These are phyloP conservation scores for Ormyrus rosae DNA, from an alignment of 2,888 invertebrate species.

Conservation along the genomic window DNA sequence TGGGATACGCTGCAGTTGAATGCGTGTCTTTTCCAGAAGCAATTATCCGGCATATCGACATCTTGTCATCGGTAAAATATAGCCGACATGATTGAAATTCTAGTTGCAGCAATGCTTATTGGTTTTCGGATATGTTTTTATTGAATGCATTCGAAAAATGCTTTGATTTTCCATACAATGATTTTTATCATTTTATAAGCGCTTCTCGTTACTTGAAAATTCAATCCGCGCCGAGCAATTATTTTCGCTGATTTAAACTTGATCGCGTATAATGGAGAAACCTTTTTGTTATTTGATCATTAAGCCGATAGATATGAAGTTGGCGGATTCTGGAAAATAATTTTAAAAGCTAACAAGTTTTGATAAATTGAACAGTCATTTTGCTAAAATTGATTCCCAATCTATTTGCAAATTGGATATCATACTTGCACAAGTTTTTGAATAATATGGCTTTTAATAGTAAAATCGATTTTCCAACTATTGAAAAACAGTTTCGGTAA, in stretches of 20 bases:
- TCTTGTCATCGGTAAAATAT: conserved; percentile 47
- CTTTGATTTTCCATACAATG: conserved; percentile 3
- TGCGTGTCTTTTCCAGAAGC: conserved; percentile 46
- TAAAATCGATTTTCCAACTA: conserved; percentile 10
- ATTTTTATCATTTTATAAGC: neutral
- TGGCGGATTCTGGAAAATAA: neutral
- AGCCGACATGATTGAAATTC: conserved; percentile 44
- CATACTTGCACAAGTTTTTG: neutral
- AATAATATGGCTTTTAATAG: neutral
- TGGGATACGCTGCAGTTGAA: conserved; percentile 27
- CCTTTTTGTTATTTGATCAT: too few relatives aligned
- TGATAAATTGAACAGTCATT: neutral
- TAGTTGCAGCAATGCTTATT: conserved; percentile 39
- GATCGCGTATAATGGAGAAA: too few relatives aligned
- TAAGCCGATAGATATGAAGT: neutral
- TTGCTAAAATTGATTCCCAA: conserved; percentile 4
- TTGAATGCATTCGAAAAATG: conserved; percentile 8
- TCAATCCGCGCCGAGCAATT: too few relatives aligned
- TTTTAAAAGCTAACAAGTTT: neutral
- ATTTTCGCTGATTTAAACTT: too few relatives aligned
- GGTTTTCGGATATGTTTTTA: conserved; percentile 37
- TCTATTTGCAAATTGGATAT: neutral
- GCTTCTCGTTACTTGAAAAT: too few relatives aligned
- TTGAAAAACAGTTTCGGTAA: neutral
- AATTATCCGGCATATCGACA: conserved; percentile 48